Evolutionary conservation across 2,113 vertebrate genomes (phyloP), one percentile per base, ranked within the genome.

Genomic region (Corythoichthys haematopterus): DNA sequence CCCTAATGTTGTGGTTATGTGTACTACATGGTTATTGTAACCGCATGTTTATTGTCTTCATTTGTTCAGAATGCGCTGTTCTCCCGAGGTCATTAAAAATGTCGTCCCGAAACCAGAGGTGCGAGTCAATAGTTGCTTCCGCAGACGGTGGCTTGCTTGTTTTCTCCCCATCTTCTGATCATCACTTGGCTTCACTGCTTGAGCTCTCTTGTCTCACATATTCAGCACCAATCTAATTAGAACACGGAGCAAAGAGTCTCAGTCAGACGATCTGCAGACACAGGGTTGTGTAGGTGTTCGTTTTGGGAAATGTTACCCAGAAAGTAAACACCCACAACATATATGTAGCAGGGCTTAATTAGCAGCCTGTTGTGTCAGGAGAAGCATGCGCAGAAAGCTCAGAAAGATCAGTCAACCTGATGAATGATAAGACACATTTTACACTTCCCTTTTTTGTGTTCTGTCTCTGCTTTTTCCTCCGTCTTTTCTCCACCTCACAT

Each of bases 391-490:
- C 76, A 79, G 78, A 83, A 80, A 75, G 67, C 83, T 28, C 20
- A 28, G 20, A 28, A 28, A 28, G 78, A 83, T 87, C 87, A 86
- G 78, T 90, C 84, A 87, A 55, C 58, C 75, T 80, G 70, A 83
- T 70, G 76, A 86, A 84, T 28, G 83, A 81, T 81, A 82, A 28
- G 81, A 80, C 85, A 87, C 82, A 84, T 90, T 87, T 84, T 59
- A 78, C 76, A 70, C 69, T 69, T 75, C 69, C 63, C 66, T 28
- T 72, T 74, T 37, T 75, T 76, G 58, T 73, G 20, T 56, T 74
- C 60, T 7, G 28, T 47, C 55, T 68, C 73, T 74, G 69, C 33
- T 72, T 59, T 72, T 59, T 76, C 56, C 75, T 79, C 75, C 10
- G 43, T 74, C 69, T 83, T 81, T 78, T 78, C 43, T 55, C 66